These are phyloP conservation scores for Odontocerum albicorne DNA, from an alignment of 2,888 invertebrate genomes.

Conservation along the genomic window DNA sequence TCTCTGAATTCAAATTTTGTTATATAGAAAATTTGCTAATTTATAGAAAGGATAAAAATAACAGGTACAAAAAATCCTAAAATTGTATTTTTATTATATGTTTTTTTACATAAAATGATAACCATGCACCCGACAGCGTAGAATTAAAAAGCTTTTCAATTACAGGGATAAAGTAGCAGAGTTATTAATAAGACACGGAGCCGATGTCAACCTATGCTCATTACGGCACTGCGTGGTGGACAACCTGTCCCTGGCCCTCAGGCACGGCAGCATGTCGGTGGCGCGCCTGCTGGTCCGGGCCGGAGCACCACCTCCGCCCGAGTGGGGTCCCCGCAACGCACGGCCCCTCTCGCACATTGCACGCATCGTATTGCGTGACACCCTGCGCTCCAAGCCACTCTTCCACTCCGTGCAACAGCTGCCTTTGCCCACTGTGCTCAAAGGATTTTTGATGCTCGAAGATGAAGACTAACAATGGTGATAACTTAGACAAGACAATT, in stretches of 20 bases:
- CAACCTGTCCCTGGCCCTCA: slow-evolving; percentile 58
- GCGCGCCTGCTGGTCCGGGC: slow-evolving; percentile 50
- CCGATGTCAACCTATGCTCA: slow-evolving; percentile 63
- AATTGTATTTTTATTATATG: slow-evolving; percentile 9
- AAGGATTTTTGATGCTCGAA: slow-evolving; percentile 61
- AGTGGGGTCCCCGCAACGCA: slow-evolving; percentile 22
- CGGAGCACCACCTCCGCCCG: slow-evolving; percentile 58
- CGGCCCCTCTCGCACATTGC: slow-evolving; percentile 31
- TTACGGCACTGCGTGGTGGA: slow-evolving; percentile 58
- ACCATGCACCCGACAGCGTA: too few species aligned
- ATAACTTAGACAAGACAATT: too few species aligned
- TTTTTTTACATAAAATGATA: too few species aligned
- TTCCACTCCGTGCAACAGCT: slow-evolving; percentile 41
- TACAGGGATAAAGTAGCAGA: slow-evolving; percentile 57
- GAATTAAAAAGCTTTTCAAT: too few species aligned
- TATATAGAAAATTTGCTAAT: too few species aligned
- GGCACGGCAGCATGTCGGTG: slow-evolving; percentile 44
- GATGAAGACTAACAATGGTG: slow-evolving; percentile 45
- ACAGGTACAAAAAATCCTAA: too few species aligned
- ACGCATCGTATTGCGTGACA: slow-evolving; percentile 23
- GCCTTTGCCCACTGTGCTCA: slow-evolving; percentile 59
- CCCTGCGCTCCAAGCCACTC: slow-evolving; percentile 25
- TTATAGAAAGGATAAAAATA: too few species aligned
- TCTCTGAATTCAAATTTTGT: too few species aligned
- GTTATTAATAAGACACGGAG: slow-evolving; percentile 62